Evolutionary conservation across 1,140 invertebrate species (phyloP), one percentile per base, ranked within the genome.

Genomic region (Cryptotermes secundus): DNA sequence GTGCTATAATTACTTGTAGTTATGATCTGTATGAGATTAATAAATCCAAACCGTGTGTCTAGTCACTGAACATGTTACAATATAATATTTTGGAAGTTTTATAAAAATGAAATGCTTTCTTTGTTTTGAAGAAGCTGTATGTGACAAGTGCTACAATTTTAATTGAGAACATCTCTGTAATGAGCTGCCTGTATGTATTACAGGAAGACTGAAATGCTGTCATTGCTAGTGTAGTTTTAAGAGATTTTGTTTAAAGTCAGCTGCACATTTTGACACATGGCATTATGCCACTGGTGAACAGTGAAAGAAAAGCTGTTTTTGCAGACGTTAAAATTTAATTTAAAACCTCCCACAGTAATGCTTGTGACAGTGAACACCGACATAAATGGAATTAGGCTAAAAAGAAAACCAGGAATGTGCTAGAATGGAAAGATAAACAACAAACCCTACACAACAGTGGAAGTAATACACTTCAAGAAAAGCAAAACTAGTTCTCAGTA

Each of bases 181-280:
- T 9, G 31, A 72, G 31, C 7, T 72, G 7, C 16, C 9, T 72
- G n/a, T 19, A 49, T 49, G 4, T 49, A 49, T 22, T 72, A 26
- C 59, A 72, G n/a, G 59, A 31, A 49, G n/a, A 31, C 31, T 72
- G 59, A 31, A 72, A 12, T 72, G n/a, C 7, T 72, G 7, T 72
- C 59, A 72, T 72, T 72, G n/a, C 59, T 72, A 72, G 59, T 72
- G n/a, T 72, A 72, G 59, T 72, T 72, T 72, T 72, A 72, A n/a
- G n/a, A 7, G 7, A 31, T 72, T 72, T 72, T 6, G n/a, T 72
- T 72, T 72, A 72, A 72, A 31, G n/a, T n/a, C 4, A 72, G n/a
- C 31, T n/a, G 16, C 59, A 31, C 31, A 72, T 7, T 16, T 31
- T 72, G 59, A 14, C 26, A 31, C 26, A 14, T 72, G 53, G 26